These are phyloP conservation scores for Phrynocephalus guinanensis DNA, from an alignment of 2,797 vertebrate species.

Conservation along the genomic window DNA sequence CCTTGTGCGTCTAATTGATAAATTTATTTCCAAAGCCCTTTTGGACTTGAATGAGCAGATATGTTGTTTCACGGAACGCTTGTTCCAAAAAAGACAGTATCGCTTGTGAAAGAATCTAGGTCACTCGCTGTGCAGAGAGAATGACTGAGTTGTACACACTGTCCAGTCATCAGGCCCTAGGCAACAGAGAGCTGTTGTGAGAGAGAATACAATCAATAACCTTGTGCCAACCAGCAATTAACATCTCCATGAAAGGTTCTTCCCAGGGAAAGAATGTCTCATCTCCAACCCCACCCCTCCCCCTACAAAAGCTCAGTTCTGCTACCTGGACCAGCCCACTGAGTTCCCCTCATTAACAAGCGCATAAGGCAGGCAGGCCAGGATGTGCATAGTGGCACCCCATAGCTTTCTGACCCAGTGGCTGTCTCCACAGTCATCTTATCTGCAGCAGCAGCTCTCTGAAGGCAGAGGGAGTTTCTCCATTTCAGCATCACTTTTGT, in stretches of 20 bases:
- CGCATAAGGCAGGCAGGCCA: not conserved
- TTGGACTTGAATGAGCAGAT: not conserved
- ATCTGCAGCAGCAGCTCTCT: not conserved
- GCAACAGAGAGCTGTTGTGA: constrained; percentile 5
- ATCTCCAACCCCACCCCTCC: not conserved
- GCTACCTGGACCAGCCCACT: not conserved
- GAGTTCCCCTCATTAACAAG: constrained; percentile 14
- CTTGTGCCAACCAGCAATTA: constrained; percentile 26
- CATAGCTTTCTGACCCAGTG: not conserved
- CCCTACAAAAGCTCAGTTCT: not conserved
- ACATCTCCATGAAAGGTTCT: constrained; percentile 10
- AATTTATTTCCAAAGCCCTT: not conserved
- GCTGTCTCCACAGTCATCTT: not conserved
- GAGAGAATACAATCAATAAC: constrained; percentile 21
- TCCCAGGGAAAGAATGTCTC: not conserved
- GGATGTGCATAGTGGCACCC: not conserved
- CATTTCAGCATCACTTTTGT: not conserved
- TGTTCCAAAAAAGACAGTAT: constrained; percentile 11
- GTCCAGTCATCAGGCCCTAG: not conserved
- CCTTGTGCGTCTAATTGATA: not conserved
- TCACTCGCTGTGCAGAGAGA: constrained; percentile 9
- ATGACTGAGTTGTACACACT: constrained; percentile 19
- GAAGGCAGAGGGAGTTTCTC: not conserved
- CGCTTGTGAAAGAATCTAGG: constrained; percentile 21
- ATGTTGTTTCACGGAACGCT: not conserved